Evolutionary conservation across 1,140 invertebrate species (phyloP).

Genomic region (Carcinoscorpius rotundicauda): DNA sequence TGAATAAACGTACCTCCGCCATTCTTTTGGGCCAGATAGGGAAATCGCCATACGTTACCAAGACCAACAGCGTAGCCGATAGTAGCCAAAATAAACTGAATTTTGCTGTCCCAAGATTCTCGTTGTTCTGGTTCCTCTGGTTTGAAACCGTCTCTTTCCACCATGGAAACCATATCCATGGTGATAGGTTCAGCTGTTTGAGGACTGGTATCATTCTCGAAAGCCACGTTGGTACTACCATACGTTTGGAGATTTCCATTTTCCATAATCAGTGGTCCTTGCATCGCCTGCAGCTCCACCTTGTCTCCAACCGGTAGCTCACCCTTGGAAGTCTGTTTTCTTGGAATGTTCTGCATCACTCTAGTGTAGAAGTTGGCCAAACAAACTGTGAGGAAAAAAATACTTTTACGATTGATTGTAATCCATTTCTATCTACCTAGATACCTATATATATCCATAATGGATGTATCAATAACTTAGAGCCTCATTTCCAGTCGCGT

Average conservation of each 20-base stretch:
- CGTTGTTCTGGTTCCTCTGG: constrained; percentile 55
- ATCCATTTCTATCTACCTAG: no score
- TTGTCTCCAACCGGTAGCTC: constrained; percentile 25
- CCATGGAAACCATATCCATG: constrained; percentile 22
- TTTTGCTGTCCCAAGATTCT: constrained; percentile 85
- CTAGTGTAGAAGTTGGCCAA: no score
- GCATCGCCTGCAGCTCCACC: constrained; percentile 64
- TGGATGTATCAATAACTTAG: no score
- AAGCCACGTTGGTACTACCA: constrained; percentile 71
- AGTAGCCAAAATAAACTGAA: constrained; percentile 79
- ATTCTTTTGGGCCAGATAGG: constrained; percentile 68
- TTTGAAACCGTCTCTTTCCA: constrained; percentile 39
- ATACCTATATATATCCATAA: no score
- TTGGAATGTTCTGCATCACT: constrained; percentile 23
- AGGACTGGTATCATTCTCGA: constrained; percentile 52
- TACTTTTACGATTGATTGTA: no score
- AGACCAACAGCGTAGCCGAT: constrained; percentile 82
- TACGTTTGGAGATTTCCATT: constrained; percentile 42
- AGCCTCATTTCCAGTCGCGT: no score
- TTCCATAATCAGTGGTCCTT: constrained; percentile 57
- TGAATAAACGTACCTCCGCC: constrained; percentile 50
- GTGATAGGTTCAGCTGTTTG: constrained; percentile 15
- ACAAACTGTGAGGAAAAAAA: no score
- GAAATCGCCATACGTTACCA: constrained; percentile 28
- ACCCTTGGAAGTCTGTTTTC: constrained; percentile 20